These are phyloP conservation scores for Kryptolebias ocellatus DNA, from an alignment of 2,797 vertebrate genomes.

Conservation along the genomic window DNA sequence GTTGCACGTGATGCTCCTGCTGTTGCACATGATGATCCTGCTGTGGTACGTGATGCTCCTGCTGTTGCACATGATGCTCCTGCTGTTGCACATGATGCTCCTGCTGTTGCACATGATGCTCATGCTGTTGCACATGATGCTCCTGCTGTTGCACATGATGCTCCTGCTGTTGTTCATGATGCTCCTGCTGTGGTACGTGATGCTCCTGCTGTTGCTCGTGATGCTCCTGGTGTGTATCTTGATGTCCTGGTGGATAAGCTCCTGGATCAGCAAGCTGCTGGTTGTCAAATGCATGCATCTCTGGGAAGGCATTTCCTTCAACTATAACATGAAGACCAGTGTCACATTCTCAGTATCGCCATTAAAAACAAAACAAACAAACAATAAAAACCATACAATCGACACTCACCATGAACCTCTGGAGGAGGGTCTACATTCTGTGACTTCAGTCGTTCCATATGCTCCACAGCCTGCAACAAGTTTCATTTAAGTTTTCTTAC, in stretches of 20 bases:
- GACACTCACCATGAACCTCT: constrained; percentile 81
- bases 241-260: constrained; percentile 51
- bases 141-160: constrained; percentile 41
- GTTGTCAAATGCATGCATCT: constrained; percentile 42
- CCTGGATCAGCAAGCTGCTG: constrained; percentile 55
- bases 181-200: constrained; percentile 37
- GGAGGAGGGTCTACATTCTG: constrained; percentile 84
- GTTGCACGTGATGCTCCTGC: background rate
- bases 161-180: constrained; percentile 54
- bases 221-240: constrained; percentile 54
- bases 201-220: constrained; percentile 40
- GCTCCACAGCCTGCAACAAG: constrained; percentile 88
- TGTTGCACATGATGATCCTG: constrained; percentile 52
- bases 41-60: background rate
- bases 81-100: background rate
- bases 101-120: background rate
- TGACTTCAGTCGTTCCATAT: constrained; percentile 92
- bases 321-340: constrained; percentile 52
- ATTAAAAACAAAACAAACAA: background rate
- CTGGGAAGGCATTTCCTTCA: constrained; percentile 69
- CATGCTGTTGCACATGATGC: constrained; percentile 40
- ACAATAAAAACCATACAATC: background rate
- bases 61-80: background rate
- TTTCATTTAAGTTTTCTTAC: background rate
- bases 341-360: background rate